These are phyloP conservation scores for Diadumene lineata DNA, from an alignment of 92 coral and sea anemone species.

Conservation along the genomic window DNA sequence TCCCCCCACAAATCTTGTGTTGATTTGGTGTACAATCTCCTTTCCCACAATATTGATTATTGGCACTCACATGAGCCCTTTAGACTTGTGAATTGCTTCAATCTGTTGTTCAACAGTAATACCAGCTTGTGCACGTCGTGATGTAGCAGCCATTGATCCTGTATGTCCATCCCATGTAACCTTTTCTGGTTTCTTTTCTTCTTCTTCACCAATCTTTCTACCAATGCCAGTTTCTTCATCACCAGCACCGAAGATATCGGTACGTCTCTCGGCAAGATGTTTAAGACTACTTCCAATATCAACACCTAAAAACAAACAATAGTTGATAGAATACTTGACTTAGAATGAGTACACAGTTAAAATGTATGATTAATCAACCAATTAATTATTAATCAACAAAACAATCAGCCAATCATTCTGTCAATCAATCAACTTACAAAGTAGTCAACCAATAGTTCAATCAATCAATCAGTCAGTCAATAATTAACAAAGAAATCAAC, in stretches of 20 bases:
- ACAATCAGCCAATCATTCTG: no score
- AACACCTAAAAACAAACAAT: constrained; percentile 50
- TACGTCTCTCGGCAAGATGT: constrained; percentile 95
- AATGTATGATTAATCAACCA: no score
- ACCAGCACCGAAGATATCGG: constrained; percentile 99
- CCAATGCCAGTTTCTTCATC: constrained; percentile 99
- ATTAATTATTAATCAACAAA: no score
- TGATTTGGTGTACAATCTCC: no score
- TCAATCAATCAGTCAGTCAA: no score
- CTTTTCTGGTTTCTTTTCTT: constrained; percentile 87
- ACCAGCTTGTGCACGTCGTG: constrained; percentile 96
- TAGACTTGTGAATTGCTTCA: constrained; percentile 97
- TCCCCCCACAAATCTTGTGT: no score
- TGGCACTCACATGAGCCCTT: constrained; percentile 92
- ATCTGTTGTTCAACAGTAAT: constrained; percentile 94
- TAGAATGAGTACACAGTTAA: no score
- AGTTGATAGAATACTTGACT: no score
- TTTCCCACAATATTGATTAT: no score
- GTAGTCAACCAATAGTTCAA: no score
- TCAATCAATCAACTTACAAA: no score
- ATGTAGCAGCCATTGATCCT: constrained; percentile 96
- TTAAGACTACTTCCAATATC: constrained; percentile 96
- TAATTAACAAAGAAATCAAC: no score
- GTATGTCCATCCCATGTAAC: constrained; percentile 99
- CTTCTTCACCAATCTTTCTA: constrained; percentile 97